Base-by-base conservation (phyloP, 2,113 vertebrate genomes). In the Gracilinanus agilis region DNA sequence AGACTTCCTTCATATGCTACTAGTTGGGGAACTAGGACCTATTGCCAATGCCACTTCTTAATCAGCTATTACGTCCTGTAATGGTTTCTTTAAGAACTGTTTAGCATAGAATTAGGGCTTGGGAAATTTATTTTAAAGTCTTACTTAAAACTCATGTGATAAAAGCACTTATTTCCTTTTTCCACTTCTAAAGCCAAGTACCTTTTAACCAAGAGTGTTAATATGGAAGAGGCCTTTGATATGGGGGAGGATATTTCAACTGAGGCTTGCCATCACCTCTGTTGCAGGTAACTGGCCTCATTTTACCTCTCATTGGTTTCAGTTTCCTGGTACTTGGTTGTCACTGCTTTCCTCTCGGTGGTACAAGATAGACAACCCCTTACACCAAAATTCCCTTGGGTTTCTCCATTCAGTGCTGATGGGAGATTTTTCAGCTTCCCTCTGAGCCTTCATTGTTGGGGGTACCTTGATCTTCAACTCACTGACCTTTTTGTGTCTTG, bases 331-430 rank as follows among this genome's bases (percentile, higher is more conserved):
- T n/a, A 89, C 55, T 92, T 97, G 23, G 55, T 3, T 92, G 21
- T 83, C 24, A 40, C 12, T 91, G 9, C 56, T 58, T 94, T 94
- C 23, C 3, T 25, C 13, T 94, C 40, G 11, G 89, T 93, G 6
- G 90, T 54, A 91, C 3, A 55, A 12, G 19, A 90, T 67, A 96
- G 40, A 96, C 67, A 83, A 40, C 67, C 67, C 67, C 67, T 83
- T 19, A 83, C 67, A 83, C 44, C 19, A 91, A 56, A 93, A 83
- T 67, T 96, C 54, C 4, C 40, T 93, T 94, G 34, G 25, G 83
- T 94, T 94, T 96, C 25, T 95, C 95, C 75, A 11, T 93, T 97
- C 10, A 53, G 25, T 91, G 54, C 91, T 92, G 54, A 92, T 83
- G 88, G 90, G 1, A 90, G 40, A 94, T 96, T 93, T 94, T 53